Base-by-base conservation (phyloP, 2,888 invertebrate genomes). In the Hypselothyrea guttata region DNA sequence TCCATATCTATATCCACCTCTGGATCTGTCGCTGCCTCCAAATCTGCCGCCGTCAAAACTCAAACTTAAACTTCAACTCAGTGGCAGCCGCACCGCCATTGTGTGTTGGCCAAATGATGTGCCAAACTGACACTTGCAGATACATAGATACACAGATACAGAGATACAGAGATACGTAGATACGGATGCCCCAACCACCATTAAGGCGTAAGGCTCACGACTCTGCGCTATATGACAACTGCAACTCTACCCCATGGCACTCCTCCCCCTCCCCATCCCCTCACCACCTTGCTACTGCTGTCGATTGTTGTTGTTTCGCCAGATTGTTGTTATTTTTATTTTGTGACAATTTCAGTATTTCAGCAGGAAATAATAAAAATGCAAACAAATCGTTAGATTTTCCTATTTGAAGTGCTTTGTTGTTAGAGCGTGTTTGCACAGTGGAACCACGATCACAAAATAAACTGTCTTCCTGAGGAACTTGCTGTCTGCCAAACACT, bases 281-380 rank as follows among this genome's bases (percentile, higher is more conserved):
- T 7, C 15, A 33, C 15, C 11, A 16, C 35, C 46, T 46, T 38
- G 30, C 9, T 18, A 12, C 33, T 41, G 30, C 11, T 44, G 33
- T 45, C 42, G 27, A 22, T 11, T 46, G 38, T 4, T 46, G 27
- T 31, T 37, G 11, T 31, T 41, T 13, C 64, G 53, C 45, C 35
- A 22, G 33, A 34, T 48, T 61, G 54, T 71, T 69, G 69, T 74
- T 75, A 69, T 68, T 67, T 66, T 75, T 74, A 81, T 84, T 73
- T 74, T 78, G 84, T 76, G 82, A 87, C 84, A 81, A 86, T 86
- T 79, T 83, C 63, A 65, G 66, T 22, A 22, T 22, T 22, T 22
- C 59, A 73, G 76, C 77, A 85, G 84, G 84, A 85, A 86, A 87
- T 86, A 81, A 86, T 85, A 84, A 88, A 84, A 86, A 82, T 87